These are phyloP conservation scores for Columba livia DNA, from an alignment of 2,113 vertebrate genomes.

Conservation along the genomic window DNA sequence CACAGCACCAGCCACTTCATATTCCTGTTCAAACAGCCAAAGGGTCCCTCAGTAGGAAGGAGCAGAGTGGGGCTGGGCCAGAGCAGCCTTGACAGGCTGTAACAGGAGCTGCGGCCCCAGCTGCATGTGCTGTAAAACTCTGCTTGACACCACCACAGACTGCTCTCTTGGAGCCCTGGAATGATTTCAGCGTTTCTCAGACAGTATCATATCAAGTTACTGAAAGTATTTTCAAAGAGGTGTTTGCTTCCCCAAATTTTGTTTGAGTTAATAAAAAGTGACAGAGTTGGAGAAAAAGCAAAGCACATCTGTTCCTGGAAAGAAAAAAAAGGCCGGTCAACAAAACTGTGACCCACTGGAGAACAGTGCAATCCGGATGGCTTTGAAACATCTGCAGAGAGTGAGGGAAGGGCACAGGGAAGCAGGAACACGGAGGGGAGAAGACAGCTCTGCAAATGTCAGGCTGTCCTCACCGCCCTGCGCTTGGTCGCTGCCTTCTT, in stretches of 20 bases:
- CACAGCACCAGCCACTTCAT: neutral
- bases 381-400: neutral
- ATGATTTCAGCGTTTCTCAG: conserved; percentile 44
- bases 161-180: conserved; percentile 22
- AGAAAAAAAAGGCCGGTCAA: neutral
- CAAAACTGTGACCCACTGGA: conserved; percentile 22
- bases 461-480: neutral
- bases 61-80: neutral
- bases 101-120: conserved; percentile 46
- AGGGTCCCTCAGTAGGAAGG: accelerated
- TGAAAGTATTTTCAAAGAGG: conserved; percentile 40
- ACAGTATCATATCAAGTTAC: conserved; percentile 47
- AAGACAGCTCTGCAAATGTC: neutral
- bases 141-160: conserved; percentile 1
- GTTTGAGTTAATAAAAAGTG: conserved; percentile 36
- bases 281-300: conserved; percentile 45
- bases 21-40: neutral
- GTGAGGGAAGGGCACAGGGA: accelerated
- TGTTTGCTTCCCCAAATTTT: conserved; percentile 3
- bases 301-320: conserved; percentile 28
- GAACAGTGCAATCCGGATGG: neutral
- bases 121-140: conserved; percentile 17
- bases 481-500: neutral
- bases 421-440: neutral
- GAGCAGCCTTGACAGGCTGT: neutral